Evolutionary conservation across 2,113 vertebrate species (phyloP), one percentile per base, ranked within the genome.

Genomic region (Trematomus loennbergii): DNA sequence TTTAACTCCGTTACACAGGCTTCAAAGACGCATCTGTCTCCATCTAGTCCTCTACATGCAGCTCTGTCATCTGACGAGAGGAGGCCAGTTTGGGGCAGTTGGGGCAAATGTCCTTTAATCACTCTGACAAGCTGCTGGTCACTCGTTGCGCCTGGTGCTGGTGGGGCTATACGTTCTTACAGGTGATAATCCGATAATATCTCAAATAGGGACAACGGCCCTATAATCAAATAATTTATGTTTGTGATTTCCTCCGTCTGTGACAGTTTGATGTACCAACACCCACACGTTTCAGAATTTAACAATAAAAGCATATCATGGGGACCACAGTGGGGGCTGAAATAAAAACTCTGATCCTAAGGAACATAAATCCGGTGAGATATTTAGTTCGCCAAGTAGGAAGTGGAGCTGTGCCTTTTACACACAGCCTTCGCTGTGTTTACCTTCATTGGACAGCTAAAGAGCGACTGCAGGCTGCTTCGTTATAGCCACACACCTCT

Each of bases 21-120:
- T 76, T 82, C 78, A 64, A 62, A 29, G 62, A 62, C 8, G 68
- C 85, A 89, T 91, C 90, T 78, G 92, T 92, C 77, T 69, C 78
- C 54, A 76, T 87, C 87, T 65, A 43, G 54, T 70, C 79, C 84
- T 12, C 79, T 87, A 83, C 83, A 84, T 88, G 87, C 75, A 78
- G 73, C 65, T 71, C 70, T n/a, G 76, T 84, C 89, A 79, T 85
- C 78, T 22, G 55, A 54, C 16, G 80, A 65, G 53, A 76, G 69
- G 29, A 72, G 36, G 78, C 75, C 62, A 85, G 65, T 67, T 68
- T 65, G 75, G 81, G 83, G 76, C 76, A 69, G 62, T 29, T 65
- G 52, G 69, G 75, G 84, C 66, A 65, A 81, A 78, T 72, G 54
- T 74, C 79, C 76, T 79, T 81, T 46, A 52, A 61, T 81, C 36